Conservation (phyloP, 2,888 invertebrate genomes). For the Andrena bucephala region DNA sequence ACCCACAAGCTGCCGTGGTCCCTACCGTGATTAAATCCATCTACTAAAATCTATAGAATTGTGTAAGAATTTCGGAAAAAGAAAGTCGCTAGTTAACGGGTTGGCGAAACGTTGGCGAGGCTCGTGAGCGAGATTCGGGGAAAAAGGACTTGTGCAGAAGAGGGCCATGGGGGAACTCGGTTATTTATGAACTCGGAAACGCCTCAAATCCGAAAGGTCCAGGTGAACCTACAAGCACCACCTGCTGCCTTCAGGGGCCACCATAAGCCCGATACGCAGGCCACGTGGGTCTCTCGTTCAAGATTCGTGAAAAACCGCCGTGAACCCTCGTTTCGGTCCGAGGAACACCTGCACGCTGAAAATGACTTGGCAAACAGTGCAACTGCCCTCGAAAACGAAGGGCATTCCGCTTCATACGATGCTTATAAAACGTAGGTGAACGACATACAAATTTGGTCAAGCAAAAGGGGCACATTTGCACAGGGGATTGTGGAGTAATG, state of each 20-base stretch:
- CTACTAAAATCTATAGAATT: too few relatives aligned
- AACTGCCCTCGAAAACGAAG: conserved; percentile 4
- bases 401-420: not conserved
- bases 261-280: conserved; percentile 32
- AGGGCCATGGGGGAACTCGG: conserved; percentile 36
- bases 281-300: conserved; percentile 55
- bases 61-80: too few relatives aligned
- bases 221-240: conserved; percentile 75
- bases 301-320: conserved; percentile 65
- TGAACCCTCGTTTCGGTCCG: conserved; percentile 37
- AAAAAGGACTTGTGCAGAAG: conserved; percentile 3
- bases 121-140: not conserved
- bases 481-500: too few relatives aligned
- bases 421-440: too few relatives aligned
- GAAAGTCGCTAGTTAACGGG: too few relatives aligned
- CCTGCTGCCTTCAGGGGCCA: conserved; percentile 74
- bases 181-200: conserved; percentile 71
- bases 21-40: too few relatives aligned
- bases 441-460: too few relatives aligned
- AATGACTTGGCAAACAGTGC: conserved; percentile 54
- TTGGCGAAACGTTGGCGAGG: too few relatives aligned
- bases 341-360: conserved; percentile 65
- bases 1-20: too few relatives aligned
- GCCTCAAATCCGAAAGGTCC: conserved; percentile 68
- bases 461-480: too few relatives aligned